phyloP scores from a whole-genome alignment of 2,113 vertebrate species.

The Dolichallabes microphthalmus region DNA sequence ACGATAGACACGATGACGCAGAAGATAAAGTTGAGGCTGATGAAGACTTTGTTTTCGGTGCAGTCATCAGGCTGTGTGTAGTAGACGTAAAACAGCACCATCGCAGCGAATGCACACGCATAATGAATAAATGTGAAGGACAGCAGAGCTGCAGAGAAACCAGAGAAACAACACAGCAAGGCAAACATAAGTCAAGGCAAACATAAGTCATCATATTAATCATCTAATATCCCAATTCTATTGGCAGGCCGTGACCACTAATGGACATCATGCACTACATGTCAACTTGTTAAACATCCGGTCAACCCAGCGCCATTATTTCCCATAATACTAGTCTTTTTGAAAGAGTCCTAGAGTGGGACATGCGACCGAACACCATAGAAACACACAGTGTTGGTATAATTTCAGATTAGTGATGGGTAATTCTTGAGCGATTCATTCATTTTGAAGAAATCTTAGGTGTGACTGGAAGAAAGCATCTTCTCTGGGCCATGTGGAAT shows the following conservation, averaged over 20 bases:
- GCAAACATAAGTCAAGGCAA: too few species aligned
- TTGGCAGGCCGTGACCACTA: neutral
- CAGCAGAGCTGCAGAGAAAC: conserved; percentile 73
- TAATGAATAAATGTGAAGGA: conserved; percentile 77
- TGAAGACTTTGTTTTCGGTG: conserved; percentile 81
- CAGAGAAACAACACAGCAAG: neutral
- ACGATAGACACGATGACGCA: conserved; percentile 78
- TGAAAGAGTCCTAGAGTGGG: neutral
- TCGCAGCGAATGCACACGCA: conserved; percentile 59
- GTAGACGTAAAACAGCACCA: conserved; percentile 80
- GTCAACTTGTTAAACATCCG: neutral
- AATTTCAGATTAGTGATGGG: too few species aligned
- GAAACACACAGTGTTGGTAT: neutral
- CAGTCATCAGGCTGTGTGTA: conserved; percentile 80
- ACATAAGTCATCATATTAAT: too few species aligned
- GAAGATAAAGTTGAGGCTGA: conserved; percentile 88
- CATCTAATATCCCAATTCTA: neutral
- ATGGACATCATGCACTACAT: neutral
- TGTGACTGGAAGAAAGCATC: too few species aligned
- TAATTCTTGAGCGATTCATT: too few species aligned
- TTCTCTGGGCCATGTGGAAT: too few species aligned
- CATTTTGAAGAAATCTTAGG: too few species aligned
- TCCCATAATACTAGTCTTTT: neutral
- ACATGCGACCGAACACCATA: too few species aligned
- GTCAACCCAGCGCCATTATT: neutral